Conservation (phyloP, 2,113 vertebrate species). For the Spheniscus mendiculus region DNA sequence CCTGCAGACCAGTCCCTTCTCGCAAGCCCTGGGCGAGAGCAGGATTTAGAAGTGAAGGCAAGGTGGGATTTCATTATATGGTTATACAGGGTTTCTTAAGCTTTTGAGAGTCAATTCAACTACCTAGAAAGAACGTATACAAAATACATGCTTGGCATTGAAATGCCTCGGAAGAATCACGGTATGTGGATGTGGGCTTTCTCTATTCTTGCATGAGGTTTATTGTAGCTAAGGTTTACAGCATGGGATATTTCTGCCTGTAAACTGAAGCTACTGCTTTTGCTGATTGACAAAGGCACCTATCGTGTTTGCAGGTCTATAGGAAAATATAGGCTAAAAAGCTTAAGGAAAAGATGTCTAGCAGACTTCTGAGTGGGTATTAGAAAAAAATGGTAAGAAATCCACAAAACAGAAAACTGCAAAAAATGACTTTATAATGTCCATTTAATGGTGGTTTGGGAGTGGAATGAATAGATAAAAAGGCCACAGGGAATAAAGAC, state of each 20-base stretch:
- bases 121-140: background rate
- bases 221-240: background rate
- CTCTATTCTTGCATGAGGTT: background rate
- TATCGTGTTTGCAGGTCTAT: background rate
- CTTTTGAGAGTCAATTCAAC: background rate
- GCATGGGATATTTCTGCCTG: background rate
- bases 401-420: background rate
- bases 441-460: conserved; percentile 7
- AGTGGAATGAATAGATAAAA: conserved; percentile 12
- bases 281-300: background rate
- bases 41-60: background rate
- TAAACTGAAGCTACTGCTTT: background rate
- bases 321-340: background rate
- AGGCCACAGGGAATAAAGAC: background rate
- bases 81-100: background rate
- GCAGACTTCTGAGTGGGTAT: background rate
- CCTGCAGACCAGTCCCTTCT: background rate
- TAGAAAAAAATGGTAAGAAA: background rate
- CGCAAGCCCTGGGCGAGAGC: background rate
- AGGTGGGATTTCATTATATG: background rate
- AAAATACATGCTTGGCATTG: background rate
- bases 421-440: background rate
- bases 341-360: background rate
- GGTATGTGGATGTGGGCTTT: background rate
- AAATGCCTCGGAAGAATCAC: background rate